A percentile compares a stretch with the other conserved stretches of the same genome.
phyloP scores from a whole-genome alignment of 2,797 vertebrate species.

The Centropyge bicolor region DNA sequence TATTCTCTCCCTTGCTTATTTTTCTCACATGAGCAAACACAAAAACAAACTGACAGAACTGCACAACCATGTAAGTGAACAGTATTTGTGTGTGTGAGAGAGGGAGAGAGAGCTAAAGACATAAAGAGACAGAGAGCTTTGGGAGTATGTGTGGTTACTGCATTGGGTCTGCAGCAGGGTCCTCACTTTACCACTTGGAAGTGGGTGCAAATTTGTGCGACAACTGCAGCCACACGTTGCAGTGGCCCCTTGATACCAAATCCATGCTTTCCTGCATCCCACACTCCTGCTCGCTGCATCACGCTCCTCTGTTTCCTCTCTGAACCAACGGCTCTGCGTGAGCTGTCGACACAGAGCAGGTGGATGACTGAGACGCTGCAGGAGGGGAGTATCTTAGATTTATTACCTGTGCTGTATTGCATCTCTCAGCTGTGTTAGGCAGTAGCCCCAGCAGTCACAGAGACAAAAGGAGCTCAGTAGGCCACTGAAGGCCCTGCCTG shows the following conservation, averaged over 20 bases:
- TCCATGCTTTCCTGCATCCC: conserved; percentile 22
- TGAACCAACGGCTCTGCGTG: conserved; percentile 47
- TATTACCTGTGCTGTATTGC: conserved; percentile 64
- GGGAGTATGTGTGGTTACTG: conserved; percentile 44
- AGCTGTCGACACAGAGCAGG: conserved; percentile 53
- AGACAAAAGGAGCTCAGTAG: conserved; percentile 47
- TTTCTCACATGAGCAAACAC: conserved; percentile 41
- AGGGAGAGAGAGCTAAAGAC: conserved; percentile 6
- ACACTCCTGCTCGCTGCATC: conserved; percentile 28
- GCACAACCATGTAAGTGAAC: conserved; percentile 15
- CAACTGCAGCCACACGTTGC: conserved; percentile 49
- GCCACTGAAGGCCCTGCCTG: conserved; percentile 36
- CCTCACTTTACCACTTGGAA: conserved; percentile 31
- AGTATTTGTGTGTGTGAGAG: conserved; percentile 18
- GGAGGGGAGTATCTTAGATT: conserved; percentile 58
- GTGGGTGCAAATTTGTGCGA: conserved; percentile 35
- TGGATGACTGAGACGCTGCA: conserved; percentile 41
- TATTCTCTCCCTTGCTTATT: conserved; percentile 14
- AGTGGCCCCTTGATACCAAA: conserved; percentile 36
- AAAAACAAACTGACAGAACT: conserved; percentile 31
- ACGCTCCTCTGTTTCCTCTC: conserved; percentile 41
- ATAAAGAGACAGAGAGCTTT: conserved; percentile 15
- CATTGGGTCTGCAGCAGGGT: conserved; percentile 67
- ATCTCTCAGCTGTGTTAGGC: conserved; percentile 51
- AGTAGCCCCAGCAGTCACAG: conserved; percentile 25